Evolutionary conservation across 1,140 invertebrate genomes (phyloP), one percentile per base, ranked within the genome.

Genomic region (Vanessa tameamea): DNA sequence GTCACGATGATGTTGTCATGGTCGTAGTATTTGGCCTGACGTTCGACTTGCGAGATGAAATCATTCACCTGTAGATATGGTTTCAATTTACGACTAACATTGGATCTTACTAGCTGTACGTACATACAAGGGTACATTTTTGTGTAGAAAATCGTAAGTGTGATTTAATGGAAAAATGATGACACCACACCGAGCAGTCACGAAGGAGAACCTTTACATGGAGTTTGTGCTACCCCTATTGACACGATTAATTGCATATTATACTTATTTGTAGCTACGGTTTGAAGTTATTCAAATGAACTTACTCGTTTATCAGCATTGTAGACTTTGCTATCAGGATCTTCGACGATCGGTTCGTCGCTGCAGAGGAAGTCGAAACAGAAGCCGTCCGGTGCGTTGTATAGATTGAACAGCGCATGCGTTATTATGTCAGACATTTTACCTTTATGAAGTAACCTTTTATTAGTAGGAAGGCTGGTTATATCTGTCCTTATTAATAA

Each of bases 1-100:
- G 97, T 97, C 73, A 98, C 93, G 75, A 98, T 93, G 1, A 98
- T 94, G 88, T 98, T 96, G 86, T 97, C 96, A 9, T 95, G 94
- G 61, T 93, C 92, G 80, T 95, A 96, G 65, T 92, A 90, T 51
- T 90, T 82, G 6, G 93, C 85, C 84, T 95, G 94, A 7, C 88
- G 81, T 71, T 93, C 82, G 16, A 93, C 88, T 68, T 92, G 90
- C 5, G 81, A 73, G 67, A 92, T 87, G 73, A 94, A 94, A 47
- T 93, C 88, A 75, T 91, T 87, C 16, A 94, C 92, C 94, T 94
- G 81, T n/a, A 77, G 2, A 31, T 31, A 71, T 75, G 79, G 9
- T 43, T 43, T 31, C 26, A 43, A 9, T 43, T 43, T 9, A n/a
- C n/a, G 48, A 20, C 20, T 20, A 20, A 20, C 1, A 20, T 20